Evolutionary conservation across 2,113 vertebrate species (phyloP), one percentile per base, ranked within the genome.

Genomic region (Amphilophus citrinellus): DNA sequence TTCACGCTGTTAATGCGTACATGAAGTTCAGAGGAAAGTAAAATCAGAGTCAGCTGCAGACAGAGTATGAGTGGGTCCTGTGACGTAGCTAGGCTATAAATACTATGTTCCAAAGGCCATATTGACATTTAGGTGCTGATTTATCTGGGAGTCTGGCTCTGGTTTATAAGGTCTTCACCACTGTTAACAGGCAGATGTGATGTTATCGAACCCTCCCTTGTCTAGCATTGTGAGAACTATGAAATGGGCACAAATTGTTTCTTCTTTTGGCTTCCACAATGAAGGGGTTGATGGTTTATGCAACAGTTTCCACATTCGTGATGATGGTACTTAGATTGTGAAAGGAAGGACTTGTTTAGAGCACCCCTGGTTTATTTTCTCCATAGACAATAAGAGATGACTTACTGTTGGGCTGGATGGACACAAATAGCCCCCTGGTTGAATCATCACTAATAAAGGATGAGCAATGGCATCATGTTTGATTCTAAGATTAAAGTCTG

Each of bases 81-180:
- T 86, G 87, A 89, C 50, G 83, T 73, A 71, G 84, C 61, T 8
- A 8, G 24, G 84, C 91, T 91, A 93, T 91, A 92, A 93, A 93
- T 92, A 91, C 77, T 79, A 37, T 47, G 24, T 84, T 92, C 85
- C 77, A 94, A 92, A 94, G 84, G 91, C 88, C 89, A 86, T 93
- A 93, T 92, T 90, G 89, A 93, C 92, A 93, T 92, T 92, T 92
- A 92, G 85, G 77, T 83, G 60, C 85, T 86, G 87, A 91, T 93
- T 93, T 93, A 91, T 93, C 88, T 88, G 84, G 61, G 80, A 88
- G 77, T 76, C 77, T 82, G 77, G 61, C 75, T 87, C 80, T 66
- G 47, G 82, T 91, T 91, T 90, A 91, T 80, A 84, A 92, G 83
- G 77, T 80, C 76, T 80, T 79, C 61, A 78, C 68, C 77, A 82